These are phyloP conservation scores for Carposina sasakii DNA, from an alignment of 1,140 invertebrate genomes.

Conservation along the genomic window DNA sequence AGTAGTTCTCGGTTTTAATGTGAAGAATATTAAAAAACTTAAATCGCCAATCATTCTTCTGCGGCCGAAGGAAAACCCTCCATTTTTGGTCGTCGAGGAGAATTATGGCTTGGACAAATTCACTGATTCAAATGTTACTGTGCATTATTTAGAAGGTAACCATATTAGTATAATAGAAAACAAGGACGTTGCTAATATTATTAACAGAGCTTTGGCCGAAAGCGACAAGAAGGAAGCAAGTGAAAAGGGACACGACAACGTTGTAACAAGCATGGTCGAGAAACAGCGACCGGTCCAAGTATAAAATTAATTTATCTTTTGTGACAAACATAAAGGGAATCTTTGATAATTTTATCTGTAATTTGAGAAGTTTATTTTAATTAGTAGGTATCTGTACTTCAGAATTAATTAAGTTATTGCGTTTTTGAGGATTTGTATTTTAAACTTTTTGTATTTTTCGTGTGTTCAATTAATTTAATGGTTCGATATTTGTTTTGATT, in stretches of 20 bases:
- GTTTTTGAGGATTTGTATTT: no score
- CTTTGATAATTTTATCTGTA: no score
- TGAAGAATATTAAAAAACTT: constrained; percentile 52
- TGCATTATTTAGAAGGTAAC: constrained; percentile 79
- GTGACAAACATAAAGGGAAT: no score
- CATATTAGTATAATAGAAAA: constrained; percentile 81
- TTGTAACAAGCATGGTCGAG: constrained; percentile 52
- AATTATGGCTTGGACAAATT: constrained; percentile 78
- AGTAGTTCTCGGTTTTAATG: constrained; percentile 71
- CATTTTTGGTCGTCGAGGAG: constrained; percentile 67
- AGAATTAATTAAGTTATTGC: no score
- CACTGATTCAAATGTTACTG: constrained; percentile 64
- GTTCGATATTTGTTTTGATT: no score
- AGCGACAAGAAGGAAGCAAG: constrained; percentile 24
- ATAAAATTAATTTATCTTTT: no score
- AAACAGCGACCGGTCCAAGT: constrained; percentile 37
- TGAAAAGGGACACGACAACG: constrained; percentile 31
- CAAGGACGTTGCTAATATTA: constrained; percentile 74
- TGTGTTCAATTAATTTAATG: no score
- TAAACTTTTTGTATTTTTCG: no score
- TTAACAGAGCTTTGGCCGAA: constrained; percentile 72
- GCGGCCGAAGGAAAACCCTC: constrained; percentile 73
- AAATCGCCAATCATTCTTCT: constrained; percentile 77
- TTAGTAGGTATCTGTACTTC: no score
- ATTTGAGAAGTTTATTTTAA: no score